Evolutionary conservation across 2,888 invertebrate species (phyloP), one percentile per base, ranked within the genome.

Genomic region (Sphaerophoria rueppellii): DNA sequence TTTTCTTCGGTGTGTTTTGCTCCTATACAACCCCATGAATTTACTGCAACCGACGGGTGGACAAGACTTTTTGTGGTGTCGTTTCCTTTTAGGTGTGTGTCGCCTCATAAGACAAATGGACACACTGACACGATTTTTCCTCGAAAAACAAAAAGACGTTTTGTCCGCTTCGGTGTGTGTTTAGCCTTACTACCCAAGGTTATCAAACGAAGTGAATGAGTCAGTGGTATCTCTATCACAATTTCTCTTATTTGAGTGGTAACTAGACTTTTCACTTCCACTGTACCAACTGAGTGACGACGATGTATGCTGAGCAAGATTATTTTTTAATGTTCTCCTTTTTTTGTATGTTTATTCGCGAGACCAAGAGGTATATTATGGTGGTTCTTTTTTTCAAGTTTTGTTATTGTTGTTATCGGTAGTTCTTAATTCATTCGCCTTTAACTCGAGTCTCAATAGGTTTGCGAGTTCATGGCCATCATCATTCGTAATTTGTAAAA

Each of bases 391-490:
- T 74, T 43, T 57, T 77, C 46, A n/a, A 24, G 50, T 55, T 61
- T 52, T 67, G 50, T 60, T 34, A 37, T 60, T 50, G 34, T 54
- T 54, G n/a, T 37, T 60, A 34, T 48, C n/a, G 24, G 24, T 54
- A 43, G 14, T 60, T 60, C 37, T 73, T 72, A 67, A 70, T 82
- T 79, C 79, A 67, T 74, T 63, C 79, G 74, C 71, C 79, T 57
- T 37, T 82, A 54, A 74, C 43, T 82, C 46, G 74, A 70, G 65
- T 75, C 63, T 79, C 74, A 74, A 74, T 63, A 63, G 71, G 67
- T 67, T 37, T 54, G 71, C 40, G 80, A 80, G 83, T 83, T 83
- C 83, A 83, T 75, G 83, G 83, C 80, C 83, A 80, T 75, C 75
- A 67, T 16, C 35, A 35, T 65, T 75, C 60, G 78, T 79, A 78